Evolutionary conservation across 2,888 invertebrate species (phyloP).

Genomic region (Cephus runcator): DNA sequence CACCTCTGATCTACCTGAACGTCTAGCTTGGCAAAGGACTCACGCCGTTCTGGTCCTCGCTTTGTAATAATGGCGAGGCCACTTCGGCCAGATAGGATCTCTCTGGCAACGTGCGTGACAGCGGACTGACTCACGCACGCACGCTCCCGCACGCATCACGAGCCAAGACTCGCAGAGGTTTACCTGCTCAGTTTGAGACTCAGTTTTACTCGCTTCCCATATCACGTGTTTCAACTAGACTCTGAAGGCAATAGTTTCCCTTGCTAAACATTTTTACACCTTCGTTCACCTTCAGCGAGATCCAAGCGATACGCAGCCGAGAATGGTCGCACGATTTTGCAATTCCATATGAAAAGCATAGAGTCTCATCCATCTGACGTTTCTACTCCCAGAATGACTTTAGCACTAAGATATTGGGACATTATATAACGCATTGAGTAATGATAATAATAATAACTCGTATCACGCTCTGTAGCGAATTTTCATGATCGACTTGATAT

Average conservation of each 20-base stretch:
- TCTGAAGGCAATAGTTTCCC: not conserved
- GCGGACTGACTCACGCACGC: constrained; percentile 41
- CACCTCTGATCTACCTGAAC: not conserved
- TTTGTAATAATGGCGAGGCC: constrained; percentile 48
- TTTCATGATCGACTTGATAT: no score
- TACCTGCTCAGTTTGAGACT: not conserved
- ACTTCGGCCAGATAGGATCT: constrained; percentile 51
- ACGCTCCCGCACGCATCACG: constrained; percentile 28
- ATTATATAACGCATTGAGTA: no score
- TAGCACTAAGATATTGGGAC: not conserved
- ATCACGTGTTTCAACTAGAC: not conserved
- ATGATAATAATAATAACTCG: no score
- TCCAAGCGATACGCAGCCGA: not conserved
- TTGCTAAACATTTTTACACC: not conserved
- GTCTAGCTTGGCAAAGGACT: constrained; percentile 4
- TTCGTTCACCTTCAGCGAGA: not conserved
- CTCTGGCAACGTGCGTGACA: constrained; percentile 51
- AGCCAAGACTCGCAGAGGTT: not conserved
- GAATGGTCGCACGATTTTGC: no score
- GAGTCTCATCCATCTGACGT: no score
- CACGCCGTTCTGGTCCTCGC: constrained; percentile 20
- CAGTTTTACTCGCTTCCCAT: not conserved
- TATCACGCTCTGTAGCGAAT: no score
- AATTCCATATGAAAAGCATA: no score
- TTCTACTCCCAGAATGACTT: not conserved